Percentiles rank a stretch among this genome's conserved stretches.
Conservation (phyloP, 92 coral and sea anemone species). For the Scolanthus callimorphus region DNA sequence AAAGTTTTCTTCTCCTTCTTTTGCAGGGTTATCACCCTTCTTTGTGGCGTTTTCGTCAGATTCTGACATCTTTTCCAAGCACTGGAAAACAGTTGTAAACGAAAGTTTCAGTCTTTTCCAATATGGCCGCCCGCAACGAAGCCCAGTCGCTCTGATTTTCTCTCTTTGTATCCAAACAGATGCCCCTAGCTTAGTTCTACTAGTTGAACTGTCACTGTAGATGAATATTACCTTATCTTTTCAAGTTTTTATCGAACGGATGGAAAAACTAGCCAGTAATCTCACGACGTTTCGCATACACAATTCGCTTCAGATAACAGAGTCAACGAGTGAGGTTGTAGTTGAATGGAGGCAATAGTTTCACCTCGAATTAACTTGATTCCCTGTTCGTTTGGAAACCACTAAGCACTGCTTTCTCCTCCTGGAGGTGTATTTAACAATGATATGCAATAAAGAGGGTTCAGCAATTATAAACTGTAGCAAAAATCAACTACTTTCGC, state of each 20-base stretch:
- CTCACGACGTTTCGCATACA: background rate
- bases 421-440: background rate
- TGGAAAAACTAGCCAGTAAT: conserved; percentile 23
- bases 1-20: conserved; percentile 49
- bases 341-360: background rate
- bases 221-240: conserved; percentile 32
- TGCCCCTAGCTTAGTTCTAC: no score
- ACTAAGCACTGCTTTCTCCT: background rate
- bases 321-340: background rate
- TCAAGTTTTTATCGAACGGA: conserved; percentile 31
- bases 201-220: conserved; percentile 40
- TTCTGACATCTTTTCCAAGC: conserved; percentile 1
- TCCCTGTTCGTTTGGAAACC: background rate
- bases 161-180: no score
- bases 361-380: background rate
- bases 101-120: conserved; percentile 22
- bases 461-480: background rate
- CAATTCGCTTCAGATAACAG: background rate
- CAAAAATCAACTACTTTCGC: background rate
- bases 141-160: no score
- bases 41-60: background rate
- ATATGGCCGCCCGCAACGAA: conserved; percentile 1
- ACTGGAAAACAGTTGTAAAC: background rate
- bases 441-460: background rate
- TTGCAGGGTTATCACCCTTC: conserved; percentile 7